A percentile compares a stretch with the other conserved stretches of the same genome.
phyloP scores from a whole-genome alignment of 1,140 invertebrate species.

The Eriocheir sinensis region DNA sequence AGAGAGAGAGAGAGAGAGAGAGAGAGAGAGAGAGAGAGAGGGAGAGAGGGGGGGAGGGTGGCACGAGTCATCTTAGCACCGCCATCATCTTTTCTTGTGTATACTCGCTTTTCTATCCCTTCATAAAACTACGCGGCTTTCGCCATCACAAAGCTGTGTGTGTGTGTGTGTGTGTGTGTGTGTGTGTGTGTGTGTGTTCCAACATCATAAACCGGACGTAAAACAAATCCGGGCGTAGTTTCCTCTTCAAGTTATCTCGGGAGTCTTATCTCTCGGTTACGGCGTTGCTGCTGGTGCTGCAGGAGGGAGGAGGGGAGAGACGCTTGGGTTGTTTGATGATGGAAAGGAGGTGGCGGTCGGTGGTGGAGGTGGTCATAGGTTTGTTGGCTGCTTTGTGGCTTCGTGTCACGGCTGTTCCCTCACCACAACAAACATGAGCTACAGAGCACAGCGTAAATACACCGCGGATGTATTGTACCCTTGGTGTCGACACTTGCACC shows the following conservation, averaged over 20 bases:
- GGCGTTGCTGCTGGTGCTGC: background rate
- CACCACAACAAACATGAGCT: background rate
- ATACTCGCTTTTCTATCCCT: background rate
- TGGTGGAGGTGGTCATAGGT: background rate
- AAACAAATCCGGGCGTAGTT: constrained; percentile 31
- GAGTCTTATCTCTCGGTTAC: constrained; percentile 40
- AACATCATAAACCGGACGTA: constrained; percentile 6
- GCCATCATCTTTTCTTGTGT: background rate
- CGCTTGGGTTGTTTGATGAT: background rate
- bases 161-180: background rate
- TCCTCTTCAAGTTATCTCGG: background rate
- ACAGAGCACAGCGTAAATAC: background rate
- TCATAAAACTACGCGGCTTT: background rate
- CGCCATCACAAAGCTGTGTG: no score
- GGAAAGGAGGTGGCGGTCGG: no score
- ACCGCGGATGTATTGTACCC: background rate
- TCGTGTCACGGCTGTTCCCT: background rate
- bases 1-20: constrained; percentile 48
- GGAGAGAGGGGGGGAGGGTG: background rate
- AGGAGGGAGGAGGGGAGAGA: background rate
- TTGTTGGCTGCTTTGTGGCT: background rate
- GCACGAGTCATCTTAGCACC: background rate
- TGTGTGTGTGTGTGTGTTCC: background rate
- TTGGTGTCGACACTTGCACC: background rate
- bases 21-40: constrained; percentile 52